phyloP scores from a whole-genome alignment of 2,113 vertebrate species.

The Brachionichthys hirsutus region DNA sequence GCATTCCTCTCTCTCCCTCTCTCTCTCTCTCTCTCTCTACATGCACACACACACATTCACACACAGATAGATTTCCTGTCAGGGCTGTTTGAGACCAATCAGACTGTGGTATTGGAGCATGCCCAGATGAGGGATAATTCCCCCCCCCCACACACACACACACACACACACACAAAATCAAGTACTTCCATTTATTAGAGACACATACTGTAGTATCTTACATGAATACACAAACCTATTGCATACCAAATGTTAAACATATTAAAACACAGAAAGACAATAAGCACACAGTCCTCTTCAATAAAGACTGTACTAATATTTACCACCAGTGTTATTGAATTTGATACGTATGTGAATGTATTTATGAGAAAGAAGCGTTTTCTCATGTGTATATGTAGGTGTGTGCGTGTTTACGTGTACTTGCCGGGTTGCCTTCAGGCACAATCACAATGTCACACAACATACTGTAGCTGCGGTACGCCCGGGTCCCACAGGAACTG shows the following conservation, averaged over 20 bases:
- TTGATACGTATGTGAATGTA: not conserved
- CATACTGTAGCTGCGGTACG: conserved; percentile 32
- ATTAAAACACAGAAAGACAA: conserved; percentile 1
- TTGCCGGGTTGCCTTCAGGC: conserved; percentile 42
- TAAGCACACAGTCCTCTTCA: conserved; percentile 3
- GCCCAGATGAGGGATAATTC: conserved; percentile 68
- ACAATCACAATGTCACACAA: conserved; percentile 61
- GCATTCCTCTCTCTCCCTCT: conserved; percentile 36
- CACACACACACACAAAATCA: conserved; percentile 26
- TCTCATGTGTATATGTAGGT: not conserved
- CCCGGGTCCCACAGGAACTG: conserved; percentile 42
- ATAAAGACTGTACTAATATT: conserved; percentile 9
- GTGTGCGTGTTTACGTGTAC: not conserved
- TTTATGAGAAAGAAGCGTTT: conserved; percentile 12
- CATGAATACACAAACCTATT: conserved; percentile 7
- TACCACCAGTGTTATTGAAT: conserved; percentile 1
- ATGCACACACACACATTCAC: conserved; percentile 21
- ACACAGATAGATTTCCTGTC: conserved; percentile 74
- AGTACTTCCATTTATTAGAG: conserved; percentile 36
- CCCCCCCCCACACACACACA: not conserved
- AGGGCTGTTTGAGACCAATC: conserved; percentile 75
- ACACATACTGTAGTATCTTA: conserved; percentile 19
- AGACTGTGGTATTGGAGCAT: conserved; percentile 64
- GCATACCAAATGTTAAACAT: conserved; percentile 5
- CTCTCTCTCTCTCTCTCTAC: not conserved